Percentiles rank a stretch among this genome's conserved stretches.
Evolutionary conservation across 2,113 vertebrate species (phyloP).

Genomic region (Hyla sarda): DNA sequence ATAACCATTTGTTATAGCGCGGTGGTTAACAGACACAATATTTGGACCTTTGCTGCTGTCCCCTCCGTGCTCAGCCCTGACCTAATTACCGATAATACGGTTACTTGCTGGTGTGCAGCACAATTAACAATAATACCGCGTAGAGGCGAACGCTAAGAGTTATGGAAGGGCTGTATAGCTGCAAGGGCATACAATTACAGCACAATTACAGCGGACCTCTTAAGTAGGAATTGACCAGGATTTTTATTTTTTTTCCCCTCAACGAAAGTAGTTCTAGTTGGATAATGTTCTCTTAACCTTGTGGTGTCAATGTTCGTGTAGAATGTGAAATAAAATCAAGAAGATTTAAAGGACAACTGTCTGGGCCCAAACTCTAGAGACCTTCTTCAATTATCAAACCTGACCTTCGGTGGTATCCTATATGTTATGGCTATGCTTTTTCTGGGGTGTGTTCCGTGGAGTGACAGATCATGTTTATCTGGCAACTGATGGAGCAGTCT

Average conservation of each 20-base stretch:
- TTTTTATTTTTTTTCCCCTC: background rate
- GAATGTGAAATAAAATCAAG: too few relatives aligned
- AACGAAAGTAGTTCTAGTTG: background rate
- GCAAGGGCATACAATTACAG: background rate
- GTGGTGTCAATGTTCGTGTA: background rate
- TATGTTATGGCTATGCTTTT: too few relatives aligned
- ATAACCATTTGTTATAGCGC: background rate
- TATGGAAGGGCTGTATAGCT: background rate
- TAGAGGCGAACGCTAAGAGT: background rate
- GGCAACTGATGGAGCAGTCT: too few relatives aligned
- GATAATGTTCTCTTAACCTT: background rate
- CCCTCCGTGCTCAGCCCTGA: background rate
- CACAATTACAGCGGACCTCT: background rate
- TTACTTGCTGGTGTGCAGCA: background rate
- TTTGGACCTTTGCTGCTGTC: background rate
- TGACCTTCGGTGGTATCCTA: too few relatives aligned
- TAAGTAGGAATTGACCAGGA: background rate
- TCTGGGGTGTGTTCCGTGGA: too few relatives aligned
- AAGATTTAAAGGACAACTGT: too few relatives aligned
- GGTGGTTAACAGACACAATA: background rate
- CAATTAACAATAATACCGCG: conserved; percentile 11
- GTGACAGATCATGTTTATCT: too few relatives aligned
- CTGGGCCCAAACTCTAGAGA: too few relatives aligned
- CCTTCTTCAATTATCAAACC: too few relatives aligned
- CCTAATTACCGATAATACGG: conserved; percentile 7